Evolutionary conservation across 1,140 invertebrate species (phyloP).

Genomic region (Microplitis demolitor): DNA sequence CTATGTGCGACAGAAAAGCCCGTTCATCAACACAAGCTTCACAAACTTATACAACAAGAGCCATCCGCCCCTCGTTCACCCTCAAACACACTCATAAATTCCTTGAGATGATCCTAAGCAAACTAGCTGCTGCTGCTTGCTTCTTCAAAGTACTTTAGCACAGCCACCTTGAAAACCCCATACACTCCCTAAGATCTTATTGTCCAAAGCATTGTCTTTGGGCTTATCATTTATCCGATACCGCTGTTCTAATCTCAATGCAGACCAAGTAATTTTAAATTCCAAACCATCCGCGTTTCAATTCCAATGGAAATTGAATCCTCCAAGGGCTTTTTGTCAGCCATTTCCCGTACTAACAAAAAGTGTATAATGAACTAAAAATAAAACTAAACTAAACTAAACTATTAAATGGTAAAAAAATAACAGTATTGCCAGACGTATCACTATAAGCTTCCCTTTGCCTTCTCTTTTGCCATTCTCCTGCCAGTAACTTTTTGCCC

Average conservation of each 20-base stretch:
- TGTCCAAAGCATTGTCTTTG: not conserved
- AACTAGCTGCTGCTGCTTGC: not conserved
- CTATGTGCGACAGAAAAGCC: not conserved
- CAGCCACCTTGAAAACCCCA: not conserved
- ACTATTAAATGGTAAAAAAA: conserved; percentile 1
- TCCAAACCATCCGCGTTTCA: not conserved
- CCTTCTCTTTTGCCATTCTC: not conserved
- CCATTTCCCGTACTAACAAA: too few relatives aligned
- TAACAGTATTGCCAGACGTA: not conserved
- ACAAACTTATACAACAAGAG: not conserved
- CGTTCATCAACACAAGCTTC: not conserved
- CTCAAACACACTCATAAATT: not conserved
- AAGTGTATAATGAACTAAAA: too few relatives aligned
- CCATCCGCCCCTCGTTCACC: not conserved
- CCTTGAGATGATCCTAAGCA: not conserved
- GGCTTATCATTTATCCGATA: not conserved
- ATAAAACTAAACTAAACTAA: too few relatives aligned
- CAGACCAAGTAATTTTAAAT: not conserved
- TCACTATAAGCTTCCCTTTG: not conserved
- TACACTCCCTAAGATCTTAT: not conserved
- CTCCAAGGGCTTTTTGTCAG: too few relatives aligned
- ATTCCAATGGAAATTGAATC: too few relatives aligned
- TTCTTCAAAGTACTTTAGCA: not conserved
- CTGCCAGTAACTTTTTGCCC: not conserved
- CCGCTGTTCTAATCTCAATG: not conserved